Base-by-base conservation (phyloP, 2,888 invertebrate genomes). In the Drymonia ruficornis region DNA sequence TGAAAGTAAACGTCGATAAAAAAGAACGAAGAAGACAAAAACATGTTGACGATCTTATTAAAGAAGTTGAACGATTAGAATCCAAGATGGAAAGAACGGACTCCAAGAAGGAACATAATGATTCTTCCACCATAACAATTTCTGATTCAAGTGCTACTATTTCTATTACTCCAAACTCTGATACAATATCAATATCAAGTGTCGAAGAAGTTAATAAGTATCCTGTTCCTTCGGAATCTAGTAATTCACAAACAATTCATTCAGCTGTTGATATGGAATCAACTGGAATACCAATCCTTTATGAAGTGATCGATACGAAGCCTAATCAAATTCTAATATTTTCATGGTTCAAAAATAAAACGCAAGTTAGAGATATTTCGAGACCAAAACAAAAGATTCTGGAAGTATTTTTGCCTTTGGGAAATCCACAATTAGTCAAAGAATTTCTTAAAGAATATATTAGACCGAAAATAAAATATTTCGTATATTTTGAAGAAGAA, bases 401-500 rank as follows among this genome's bases (percentile, higher is more conserved):
- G 1, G 19, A 43, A 43, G 23, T 43, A 43, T 13, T 13, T 8
- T 3, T 19, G 13, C 43, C 43, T 0, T 3, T 43, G 13, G 2
- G 23, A 6, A 42, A 42, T 18, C 6, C 2, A 18, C 18, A 42
- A 16, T 42, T 42, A 42, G 18, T 42, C 1, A 42, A 42, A 18
- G 2, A 6, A 42, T 42, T 42, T 18, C 18, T 42, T 1, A 70
- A 72, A 50, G 63, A 66, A 47, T 65, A 74, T 16, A 52, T 69
- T 4, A 34, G 52, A 12, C 63, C 60, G 0, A 68, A 70, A 62
- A 47, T 50, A 8, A 71, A 66, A 57, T 59, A 71, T 43, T 73
- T 61, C 36, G 61, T 74, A 5, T 71, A 72, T 52, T 72, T 68
- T 43, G 63, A 70, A 13, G 23, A 64, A 3, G 23, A 45, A n/a